Evolutionary conservation across 1,140 invertebrate species (phyloP).

Genomic region (Drosophila nasuta): DNA sequence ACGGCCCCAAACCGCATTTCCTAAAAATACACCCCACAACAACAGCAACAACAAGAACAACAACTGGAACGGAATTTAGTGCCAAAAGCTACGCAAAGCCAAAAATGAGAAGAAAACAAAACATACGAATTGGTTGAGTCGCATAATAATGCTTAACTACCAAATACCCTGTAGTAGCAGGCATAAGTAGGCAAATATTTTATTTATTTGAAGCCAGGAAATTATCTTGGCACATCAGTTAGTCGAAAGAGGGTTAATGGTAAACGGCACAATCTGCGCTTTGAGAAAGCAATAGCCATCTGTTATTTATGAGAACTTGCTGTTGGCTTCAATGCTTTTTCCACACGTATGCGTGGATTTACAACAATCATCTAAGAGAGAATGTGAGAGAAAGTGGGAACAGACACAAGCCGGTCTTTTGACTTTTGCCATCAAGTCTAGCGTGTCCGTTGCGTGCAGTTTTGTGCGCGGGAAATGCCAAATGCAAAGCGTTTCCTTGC

Average conservation of each 20-base stretch:
- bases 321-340: conserved; percentile 10
- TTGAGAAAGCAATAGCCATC: conserved; percentile 60
- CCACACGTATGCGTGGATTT: conserved; percentile 35
- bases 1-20: conserved; percentile 2
- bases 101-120: conserved; percentile 36
- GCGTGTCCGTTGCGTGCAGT: conserved; percentile 59
- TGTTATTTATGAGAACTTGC: conserved; percentile 68
- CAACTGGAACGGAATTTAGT: conserved; percentile 63
- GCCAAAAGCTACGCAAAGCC: conserved; percentile 63
- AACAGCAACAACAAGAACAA: neutral
- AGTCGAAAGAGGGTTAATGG: neutral
- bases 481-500: conserved; percentile 76
- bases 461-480: conserved; percentile 55
- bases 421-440: conserved; percentile 58
- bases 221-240: neutral
- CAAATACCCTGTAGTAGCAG: conserved; percentile 35
- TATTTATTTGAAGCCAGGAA: neutral
- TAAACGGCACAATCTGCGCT: conserved; percentile 2
- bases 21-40: conserved; percentile 24
- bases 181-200: neutral
- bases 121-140: conserved; percentile 12
- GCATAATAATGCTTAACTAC: neutral
- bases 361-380: conserved; percentile 1
- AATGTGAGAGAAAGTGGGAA: too few species aligned
- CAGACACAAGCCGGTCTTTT: conserved; percentile 30